These are phyloP conservation scores for Eira barbara DNA, from an alignment of 2,113 vertebrate species.

Conservation along the genomic window DNA sequence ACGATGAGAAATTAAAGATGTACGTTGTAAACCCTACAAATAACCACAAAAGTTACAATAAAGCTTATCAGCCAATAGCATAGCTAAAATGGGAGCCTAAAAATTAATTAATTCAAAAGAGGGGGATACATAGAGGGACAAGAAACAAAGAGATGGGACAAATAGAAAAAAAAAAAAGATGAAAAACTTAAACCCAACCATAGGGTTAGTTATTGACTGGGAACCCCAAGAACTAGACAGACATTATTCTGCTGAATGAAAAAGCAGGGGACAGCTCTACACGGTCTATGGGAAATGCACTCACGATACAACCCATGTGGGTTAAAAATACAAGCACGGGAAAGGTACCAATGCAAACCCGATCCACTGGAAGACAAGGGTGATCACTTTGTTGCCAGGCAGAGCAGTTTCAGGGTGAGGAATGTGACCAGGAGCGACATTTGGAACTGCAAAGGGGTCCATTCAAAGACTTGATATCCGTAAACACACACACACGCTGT, in stretches of 20 bases:
- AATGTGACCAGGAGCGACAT: neutral
- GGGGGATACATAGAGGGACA: neutral
- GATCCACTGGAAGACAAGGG: too few species aligned
- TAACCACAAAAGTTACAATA: neutral
- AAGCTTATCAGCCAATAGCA: neutral
- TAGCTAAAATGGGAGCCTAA: neutral
- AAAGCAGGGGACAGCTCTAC: accelerated
- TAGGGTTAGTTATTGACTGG: too few species aligned
- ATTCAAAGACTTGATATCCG: neutral
- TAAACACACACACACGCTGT: neutral
- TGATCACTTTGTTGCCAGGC: neutral
- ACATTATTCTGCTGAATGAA: neutral
- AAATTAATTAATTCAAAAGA: neutral
- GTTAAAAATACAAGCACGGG: neutral
- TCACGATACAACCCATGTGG: accelerated
- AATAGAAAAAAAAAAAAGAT: neutral
- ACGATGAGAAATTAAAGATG: neutral
- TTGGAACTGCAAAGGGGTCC: too few species aligned
- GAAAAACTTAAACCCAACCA: too few species aligned
- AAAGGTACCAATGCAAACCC: neutral
- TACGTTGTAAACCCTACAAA: neutral
- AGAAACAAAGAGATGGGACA: neutral
- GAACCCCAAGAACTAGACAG: neutral
- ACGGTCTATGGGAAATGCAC: neutral
- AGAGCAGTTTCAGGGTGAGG: neutral